These are phyloP conservation scores for Neosilurus mollespiculum DNA, from an alignment of 2,797 vertebrate genomes.

Conservation along the genomic window DNA sequence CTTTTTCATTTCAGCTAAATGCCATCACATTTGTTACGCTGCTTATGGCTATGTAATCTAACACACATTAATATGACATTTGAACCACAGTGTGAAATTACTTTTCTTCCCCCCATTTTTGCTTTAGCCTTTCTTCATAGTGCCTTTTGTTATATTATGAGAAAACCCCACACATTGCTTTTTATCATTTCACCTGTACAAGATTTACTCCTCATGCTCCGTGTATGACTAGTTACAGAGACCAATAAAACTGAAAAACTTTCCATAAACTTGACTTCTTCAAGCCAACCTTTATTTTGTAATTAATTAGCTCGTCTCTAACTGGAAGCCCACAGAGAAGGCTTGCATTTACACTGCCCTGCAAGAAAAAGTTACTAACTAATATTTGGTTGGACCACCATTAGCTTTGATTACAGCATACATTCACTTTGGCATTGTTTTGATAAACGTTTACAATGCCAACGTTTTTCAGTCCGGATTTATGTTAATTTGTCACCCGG, in stretches of 20 bases:
- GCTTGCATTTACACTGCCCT: background rate
- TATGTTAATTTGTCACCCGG: no score
- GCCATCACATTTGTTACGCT: slow-evolving; percentile 4
- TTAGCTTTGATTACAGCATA: no score
- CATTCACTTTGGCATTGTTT: no score
- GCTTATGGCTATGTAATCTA: background rate
- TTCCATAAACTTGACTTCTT: slow-evolving; percentile 1
- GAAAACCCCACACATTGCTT: background rate
- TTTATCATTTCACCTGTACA: background rate
- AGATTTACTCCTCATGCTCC: background rate
- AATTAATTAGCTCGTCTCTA: background rate
- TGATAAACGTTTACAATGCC: no score
- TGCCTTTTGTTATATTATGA: background rate
- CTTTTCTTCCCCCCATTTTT: background rate
- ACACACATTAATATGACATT: slow-evolving; percentile 11
- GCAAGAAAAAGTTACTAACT: no score
- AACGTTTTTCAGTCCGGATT: no score
- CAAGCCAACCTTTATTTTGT: background rate
- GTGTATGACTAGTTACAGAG: background rate
- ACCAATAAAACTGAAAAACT: background rate
- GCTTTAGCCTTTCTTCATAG: background rate
- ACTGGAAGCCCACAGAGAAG: background rate
- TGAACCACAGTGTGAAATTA: background rate
- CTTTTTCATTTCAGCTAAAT: slow-evolving; percentile 19
- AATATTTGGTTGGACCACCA: no score